phyloP scores from a whole-genome alignment of 2,888 invertebrate genomes.

The Dynastes grantii region DNA sequence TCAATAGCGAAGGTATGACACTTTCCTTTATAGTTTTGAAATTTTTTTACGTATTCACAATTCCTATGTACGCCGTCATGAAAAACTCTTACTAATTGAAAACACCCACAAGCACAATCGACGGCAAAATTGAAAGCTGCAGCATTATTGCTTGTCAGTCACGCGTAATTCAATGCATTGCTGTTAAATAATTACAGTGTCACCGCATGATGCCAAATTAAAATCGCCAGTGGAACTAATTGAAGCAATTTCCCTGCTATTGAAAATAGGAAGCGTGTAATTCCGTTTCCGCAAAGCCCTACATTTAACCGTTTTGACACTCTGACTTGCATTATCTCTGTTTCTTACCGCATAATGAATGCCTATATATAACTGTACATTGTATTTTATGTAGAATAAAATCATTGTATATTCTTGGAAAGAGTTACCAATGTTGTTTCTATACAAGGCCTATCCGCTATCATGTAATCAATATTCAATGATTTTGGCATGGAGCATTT shows the following conservation, averaged over 20 bases:
- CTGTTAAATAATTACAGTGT: conserved; percentile 17
- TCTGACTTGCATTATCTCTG: no score
- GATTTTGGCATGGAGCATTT: no score
- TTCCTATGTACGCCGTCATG: neutral
- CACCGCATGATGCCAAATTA: conserved; percentile 16
- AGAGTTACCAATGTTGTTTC: no score
- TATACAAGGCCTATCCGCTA: no score
- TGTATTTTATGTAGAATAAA: no score
- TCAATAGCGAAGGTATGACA: neutral
- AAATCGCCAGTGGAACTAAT: conserved; percentile 20
- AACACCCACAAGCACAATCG: neutral
- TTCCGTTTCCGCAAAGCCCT: neutral
- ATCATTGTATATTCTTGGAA: no score
- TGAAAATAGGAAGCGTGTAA: conserved; percentile 10
- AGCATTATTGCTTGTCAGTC: conserved; percentile 20
- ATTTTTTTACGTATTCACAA: neutral
- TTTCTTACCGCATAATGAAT: no score
- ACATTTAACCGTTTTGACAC: no score
- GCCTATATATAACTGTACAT: no score
- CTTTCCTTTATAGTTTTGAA: neutral
- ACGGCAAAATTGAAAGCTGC: conserved; percentile 13
- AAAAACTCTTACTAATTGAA: conserved; percentile 4
- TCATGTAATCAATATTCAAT: no score
- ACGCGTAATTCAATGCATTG: conserved; percentile 19
- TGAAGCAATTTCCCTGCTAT: conserved; percentile 9